Percentiles rank a stretch among this genome's conserved stretches.
Evolutionary conservation across 2,888 invertebrate species (phyloP).

Genomic region (Neoaliturus tenellus): DNA sequence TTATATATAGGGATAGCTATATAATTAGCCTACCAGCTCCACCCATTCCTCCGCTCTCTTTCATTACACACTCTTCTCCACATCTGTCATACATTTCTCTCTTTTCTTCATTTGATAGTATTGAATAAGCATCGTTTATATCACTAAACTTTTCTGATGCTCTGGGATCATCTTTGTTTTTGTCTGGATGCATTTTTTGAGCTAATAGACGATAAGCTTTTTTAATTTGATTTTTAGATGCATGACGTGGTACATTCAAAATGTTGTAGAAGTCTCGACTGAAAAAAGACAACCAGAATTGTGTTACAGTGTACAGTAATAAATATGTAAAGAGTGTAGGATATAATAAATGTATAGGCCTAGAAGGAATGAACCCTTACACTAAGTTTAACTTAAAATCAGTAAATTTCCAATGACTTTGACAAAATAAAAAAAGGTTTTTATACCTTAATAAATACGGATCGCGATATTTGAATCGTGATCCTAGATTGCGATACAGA

Average conservation of each 20-base stretch:
- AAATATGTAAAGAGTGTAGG: too few species aligned
- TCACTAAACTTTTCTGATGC: conserved; percentile 97
- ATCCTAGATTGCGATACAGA: too few species aligned
- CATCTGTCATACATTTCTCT: conserved; percentile 95
- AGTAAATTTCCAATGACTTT: too few species aligned
- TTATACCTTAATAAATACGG: too few species aligned
- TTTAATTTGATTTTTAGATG: conserved; percentile 96
- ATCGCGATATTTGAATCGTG: too few species aligned
- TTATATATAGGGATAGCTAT: too few species aligned
- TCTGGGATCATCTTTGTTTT: conserved; percentile 95
- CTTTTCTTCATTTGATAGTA: conserved; percentile 94
- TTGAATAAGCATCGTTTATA: conserved; percentile 97
- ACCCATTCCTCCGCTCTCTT: conserved; percentile 76
- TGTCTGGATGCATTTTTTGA: conserved; percentile 98
- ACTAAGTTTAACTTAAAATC: too few species aligned
- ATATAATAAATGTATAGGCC: too few species aligned
- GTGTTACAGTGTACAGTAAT: too few species aligned
- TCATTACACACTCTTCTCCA: conserved; percentile 98
- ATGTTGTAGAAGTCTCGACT: conserved; percentile 94
- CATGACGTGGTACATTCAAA: conserved; percentile 89
- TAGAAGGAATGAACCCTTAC: too few species aligned
- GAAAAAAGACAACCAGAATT: too few species aligned
- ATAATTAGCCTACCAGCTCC: conserved; percentile 64
- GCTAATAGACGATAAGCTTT: conserved; percentile 97
- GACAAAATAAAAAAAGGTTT: too few species aligned